Evolutionary conservation across 2,888 invertebrate species (phyloP).

Genomic region (Lasioglossum marginatum): DNA sequence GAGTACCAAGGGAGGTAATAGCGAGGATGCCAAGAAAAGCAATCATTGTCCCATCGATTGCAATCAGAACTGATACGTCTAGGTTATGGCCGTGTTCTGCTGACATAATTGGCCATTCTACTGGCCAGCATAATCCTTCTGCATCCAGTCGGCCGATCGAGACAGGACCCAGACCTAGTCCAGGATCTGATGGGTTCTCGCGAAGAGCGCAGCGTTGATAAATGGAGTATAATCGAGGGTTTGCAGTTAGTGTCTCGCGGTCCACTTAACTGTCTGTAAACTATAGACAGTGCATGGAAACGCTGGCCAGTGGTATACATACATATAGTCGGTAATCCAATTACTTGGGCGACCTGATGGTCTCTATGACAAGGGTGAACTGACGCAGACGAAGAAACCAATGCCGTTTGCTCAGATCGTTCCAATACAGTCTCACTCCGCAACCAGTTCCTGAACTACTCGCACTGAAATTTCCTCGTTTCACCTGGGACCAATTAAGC

Average conservation of each 20-base stretch:
- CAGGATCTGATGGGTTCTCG: constrained; percentile 44
- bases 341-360: constrained; percentile 23
- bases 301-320: neutral
- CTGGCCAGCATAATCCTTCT: constrained; percentile 34
- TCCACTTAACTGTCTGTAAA: constrained; percentile 48
- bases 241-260: constrained; percentile 35
- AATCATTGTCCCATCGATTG: neutral
- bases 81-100: constrained; percentile 1
- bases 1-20: neutral
- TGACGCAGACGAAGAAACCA: neutral
- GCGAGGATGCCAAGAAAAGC: neutral
- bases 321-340: constrained; percentile 26
- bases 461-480: neutral
- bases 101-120: constrained; percentile 36
- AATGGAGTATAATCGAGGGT: constrained; percentile 55
- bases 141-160: constrained; percentile 31
- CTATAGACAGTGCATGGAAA: constrained; percentile 34
- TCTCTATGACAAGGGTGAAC: constrained; percentile 9
- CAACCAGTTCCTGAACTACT: neutral
- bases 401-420: neutral
- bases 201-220: constrained; percentile 50
- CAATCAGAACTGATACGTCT: constrained; percentile 24
- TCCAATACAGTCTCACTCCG: neutral
- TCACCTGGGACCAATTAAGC: neutral
- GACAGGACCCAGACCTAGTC: constrained; percentile 9